A percentile compares a stretch with the other conserved stretches of the same genome.
Conservation (phyloP, 2,888 invertebrate species). For the Esperia sulphurella region DNA sequence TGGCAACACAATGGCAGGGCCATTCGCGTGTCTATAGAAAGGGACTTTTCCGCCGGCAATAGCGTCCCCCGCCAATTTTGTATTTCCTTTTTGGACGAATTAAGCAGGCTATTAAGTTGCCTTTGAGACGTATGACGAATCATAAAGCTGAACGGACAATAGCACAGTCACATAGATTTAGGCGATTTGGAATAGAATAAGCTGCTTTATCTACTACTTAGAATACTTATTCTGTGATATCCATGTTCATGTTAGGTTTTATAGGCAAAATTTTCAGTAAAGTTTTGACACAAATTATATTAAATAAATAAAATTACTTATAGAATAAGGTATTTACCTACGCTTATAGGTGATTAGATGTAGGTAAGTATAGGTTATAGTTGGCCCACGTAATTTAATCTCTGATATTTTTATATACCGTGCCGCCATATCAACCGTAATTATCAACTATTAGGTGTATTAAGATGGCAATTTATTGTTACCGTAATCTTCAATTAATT, state of each 20-base stretch:
- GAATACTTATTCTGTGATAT: slow-evolving; percentile 1
- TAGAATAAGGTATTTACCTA: too few relatives aligned
- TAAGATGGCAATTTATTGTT: too few relatives aligned
- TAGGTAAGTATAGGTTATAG: too few relatives aligned
- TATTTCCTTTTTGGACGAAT: slow-evolving; percentile 73
- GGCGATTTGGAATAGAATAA: slow-evolving; percentile 45
- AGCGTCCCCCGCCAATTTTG: slow-evolving; percentile 59
- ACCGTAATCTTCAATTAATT: background rate
- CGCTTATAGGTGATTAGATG: too few relatives aligned
- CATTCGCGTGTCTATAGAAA: slow-evolving; percentile 53
- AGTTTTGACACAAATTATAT: too few relatives aligned
- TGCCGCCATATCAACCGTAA: too few relatives aligned
- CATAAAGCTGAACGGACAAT: slow-evolving; percentile 58
- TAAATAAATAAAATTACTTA: too few relatives aligned
- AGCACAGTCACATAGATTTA: slow-evolving; percentile 48
- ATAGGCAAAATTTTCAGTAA: too few relatives aligned
- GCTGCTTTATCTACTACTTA: too few relatives aligned
- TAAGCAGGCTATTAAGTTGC: slow-evolving; percentile 74
- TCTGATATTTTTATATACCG: too few relatives aligned
- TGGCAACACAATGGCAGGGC: slow-evolving; percentile 62
- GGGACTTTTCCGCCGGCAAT: slow-evolving; percentile 62
- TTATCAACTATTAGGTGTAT: too few relatives aligned
- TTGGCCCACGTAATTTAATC: too few relatives aligned
- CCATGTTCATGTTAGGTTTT: background rate
- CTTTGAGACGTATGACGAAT: slow-evolving; percentile 74